phyloP scores from a whole-genome alignment of 2,797 vertebrate species.

The Onychomys leucogaster region DNA sequence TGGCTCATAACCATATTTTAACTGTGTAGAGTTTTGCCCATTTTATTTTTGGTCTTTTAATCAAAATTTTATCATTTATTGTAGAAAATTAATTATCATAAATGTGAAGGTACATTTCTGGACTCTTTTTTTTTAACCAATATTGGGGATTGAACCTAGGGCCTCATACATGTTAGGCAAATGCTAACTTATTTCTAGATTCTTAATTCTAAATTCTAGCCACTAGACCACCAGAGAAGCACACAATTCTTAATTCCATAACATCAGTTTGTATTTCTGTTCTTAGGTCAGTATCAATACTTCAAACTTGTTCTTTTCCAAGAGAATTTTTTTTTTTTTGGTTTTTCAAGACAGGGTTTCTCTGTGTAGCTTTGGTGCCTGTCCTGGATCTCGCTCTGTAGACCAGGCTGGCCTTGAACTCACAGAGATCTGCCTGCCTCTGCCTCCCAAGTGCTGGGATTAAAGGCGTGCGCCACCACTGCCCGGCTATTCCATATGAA shows the following conservation, averaged over 20 bases:
- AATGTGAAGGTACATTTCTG: slow-evolving; percentile 38
- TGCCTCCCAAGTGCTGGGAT: too few species aligned
- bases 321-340: too few species aligned
- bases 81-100: slow-evolving; percentile 51
- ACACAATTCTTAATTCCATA: slow-evolving; percentile 12
- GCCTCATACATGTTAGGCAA: not conserved
- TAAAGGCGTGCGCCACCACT: too few species aligned
- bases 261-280: not conserved
- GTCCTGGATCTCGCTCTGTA: too few species aligned
- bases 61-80: not conserved
- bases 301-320: slow-evolving; percentile 30
- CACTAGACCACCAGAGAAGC: not conserved
- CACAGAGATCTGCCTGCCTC: too few species aligned
- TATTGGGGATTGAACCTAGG: not conserved
- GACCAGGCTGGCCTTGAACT: too few species aligned
- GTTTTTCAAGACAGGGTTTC: too few species aligned
- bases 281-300: not conserved
- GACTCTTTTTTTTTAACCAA: not conserved
- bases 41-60: slow-evolving; percentile 9
- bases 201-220: slow-evolving; percentile 2
- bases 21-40: not conserved
- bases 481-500: too few species aligned
- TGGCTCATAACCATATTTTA: not conserved
- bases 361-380: too few species aligned
- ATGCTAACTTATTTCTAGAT: not conserved